These are phyloP conservation scores for Oxygymnocypris stewartii DNA, from an alignment of 2,113 vertebrate species.

Conservation along the genomic window DNA sequence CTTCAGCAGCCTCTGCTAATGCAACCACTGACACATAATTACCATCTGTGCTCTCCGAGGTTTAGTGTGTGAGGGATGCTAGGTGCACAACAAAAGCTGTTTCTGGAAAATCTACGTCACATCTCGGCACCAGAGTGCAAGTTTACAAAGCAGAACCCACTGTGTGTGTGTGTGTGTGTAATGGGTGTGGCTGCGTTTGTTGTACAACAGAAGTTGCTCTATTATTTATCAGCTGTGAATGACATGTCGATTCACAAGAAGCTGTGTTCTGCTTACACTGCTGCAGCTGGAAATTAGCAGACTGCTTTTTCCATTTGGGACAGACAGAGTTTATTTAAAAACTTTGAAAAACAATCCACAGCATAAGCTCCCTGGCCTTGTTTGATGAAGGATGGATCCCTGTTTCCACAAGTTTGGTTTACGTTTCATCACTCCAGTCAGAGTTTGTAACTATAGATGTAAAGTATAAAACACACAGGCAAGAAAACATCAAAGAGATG, in stretches of 20 bases:
- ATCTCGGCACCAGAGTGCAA: constrained; percentile 8
- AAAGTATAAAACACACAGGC: not conserved
- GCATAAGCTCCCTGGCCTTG: not conserved
- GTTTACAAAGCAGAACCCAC: not conserved
- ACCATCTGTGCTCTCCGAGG: constrained; percentile 51
- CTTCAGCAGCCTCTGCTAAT: constrained; percentile 45
- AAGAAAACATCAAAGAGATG: not conserved
- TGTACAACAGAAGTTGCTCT: constrained; percentile 23
- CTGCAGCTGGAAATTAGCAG: not conserved
- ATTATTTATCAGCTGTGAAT: constrained; percentile 9
- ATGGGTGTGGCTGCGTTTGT: not conserved
- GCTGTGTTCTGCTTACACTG: not conserved
- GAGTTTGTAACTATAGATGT: not conserved
- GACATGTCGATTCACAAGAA: constrained; percentile 14
- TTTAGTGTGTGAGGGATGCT: constrained; percentile 46
- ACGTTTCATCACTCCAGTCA: not conserved
- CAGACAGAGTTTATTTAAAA: not conserved
- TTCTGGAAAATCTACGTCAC: constrained; percentile 39
- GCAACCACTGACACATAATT: constrained; percentile 46
- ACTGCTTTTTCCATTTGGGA: not conserved
- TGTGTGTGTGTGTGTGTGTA: constrained; percentile 15
- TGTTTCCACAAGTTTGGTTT: not conserved
- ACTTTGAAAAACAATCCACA: constrained; percentile 24
- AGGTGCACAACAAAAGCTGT: constrained; percentile 41
- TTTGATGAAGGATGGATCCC: not conserved